These are phyloP conservation scores for Formicarius rufipectus DNA, from an alignment of 2,113 vertebrate genomes.

Conservation along the genomic window DNA sequence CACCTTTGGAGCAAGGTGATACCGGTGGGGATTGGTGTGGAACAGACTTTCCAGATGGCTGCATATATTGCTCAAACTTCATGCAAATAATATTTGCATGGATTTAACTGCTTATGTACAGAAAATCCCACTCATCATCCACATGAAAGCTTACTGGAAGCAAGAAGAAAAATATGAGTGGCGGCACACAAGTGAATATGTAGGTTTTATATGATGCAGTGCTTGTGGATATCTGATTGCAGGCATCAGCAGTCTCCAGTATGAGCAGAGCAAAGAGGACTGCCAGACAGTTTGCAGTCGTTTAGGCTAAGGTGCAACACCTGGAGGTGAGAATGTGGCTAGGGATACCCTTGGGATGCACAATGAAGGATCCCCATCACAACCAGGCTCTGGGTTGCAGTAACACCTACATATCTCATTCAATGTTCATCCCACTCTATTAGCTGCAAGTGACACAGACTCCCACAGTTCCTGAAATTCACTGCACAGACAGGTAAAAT, in stretches of 20 bases:
- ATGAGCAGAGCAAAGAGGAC: background rate
- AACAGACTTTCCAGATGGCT: slow-evolving; percentile 40
- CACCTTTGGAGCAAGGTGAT: slow-evolving; percentile 43
- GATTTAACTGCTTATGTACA: slow-evolving; percentile 21
- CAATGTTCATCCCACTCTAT: background rate
- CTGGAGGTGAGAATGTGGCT: background rate
- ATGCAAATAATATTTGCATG: background rate
- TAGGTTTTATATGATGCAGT: background rate
- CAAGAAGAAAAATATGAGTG: background rate
- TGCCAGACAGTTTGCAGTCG: background rate
- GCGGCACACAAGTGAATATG: background rate
- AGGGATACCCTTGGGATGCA: background rate
- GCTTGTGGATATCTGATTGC: background rate
- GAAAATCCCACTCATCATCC: background rate
- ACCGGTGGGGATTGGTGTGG: slow-evolving; percentile 12
- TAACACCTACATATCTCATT: no score
- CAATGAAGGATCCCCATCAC: accelerated
- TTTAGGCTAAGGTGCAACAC: background rate
- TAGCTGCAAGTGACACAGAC: background rate
- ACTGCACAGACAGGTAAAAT: background rate
- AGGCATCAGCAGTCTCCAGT: background rate
- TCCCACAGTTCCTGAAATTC: background rate
- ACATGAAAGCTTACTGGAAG: background rate
- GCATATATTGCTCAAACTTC: slow-evolving; percentile 22
- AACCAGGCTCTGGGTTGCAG: background rate